phyloP scores from a whole-genome alignment of 2,113 vertebrate species.

The Ariopsis seemanni region DNA sequence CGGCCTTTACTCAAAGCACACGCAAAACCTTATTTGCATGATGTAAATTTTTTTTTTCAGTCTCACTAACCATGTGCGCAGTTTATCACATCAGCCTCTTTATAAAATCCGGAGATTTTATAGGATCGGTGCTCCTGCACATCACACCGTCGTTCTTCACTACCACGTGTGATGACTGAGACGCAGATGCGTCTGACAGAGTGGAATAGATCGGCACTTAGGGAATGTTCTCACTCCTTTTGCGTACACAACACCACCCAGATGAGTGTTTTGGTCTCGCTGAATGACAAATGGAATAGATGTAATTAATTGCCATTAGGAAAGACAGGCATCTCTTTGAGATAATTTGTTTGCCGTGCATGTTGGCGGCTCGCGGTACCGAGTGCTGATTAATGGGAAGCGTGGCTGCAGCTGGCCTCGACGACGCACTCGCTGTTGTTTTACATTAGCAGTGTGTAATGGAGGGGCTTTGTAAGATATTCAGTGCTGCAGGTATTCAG shows the following conservation, averaged over 20 bases:
- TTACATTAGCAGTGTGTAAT: slow-evolving; percentile 42
- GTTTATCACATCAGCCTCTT: neutral
- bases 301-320: slow-evolving; percentile 56
- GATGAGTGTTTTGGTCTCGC: slow-evolving; percentile 32
- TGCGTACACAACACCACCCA: slow-evolving; percentile 38
- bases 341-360: slow-evolving; percentile 50
- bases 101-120: neutral
- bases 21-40: neutral
- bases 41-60: neutral
- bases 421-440: slow-evolving; percentile 37
- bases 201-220: neutral
- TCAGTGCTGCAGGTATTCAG: neutral
- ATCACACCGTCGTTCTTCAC: neutral
- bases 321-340: slow-evolving; percentile 43
- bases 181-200: slow-evolving; percentile 19
- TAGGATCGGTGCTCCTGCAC: neutral
- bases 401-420: slow-evolving; percentile 46
- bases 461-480: slow-evolving; percentile 14
- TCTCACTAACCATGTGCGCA: neutral
- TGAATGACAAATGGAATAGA: slow-evolving; percentile 51
- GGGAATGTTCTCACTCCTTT: neutral
- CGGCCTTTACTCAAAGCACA: neutral
- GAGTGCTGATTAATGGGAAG: slow-evolving; percentile 55
- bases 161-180: neutral
- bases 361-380: slow-evolving; percentile 40